These are phyloP conservation scores for Fukomys damarensis DNA, from an alignment of 2,113 vertebrate genomes.

Conservation along the genomic window DNA sequence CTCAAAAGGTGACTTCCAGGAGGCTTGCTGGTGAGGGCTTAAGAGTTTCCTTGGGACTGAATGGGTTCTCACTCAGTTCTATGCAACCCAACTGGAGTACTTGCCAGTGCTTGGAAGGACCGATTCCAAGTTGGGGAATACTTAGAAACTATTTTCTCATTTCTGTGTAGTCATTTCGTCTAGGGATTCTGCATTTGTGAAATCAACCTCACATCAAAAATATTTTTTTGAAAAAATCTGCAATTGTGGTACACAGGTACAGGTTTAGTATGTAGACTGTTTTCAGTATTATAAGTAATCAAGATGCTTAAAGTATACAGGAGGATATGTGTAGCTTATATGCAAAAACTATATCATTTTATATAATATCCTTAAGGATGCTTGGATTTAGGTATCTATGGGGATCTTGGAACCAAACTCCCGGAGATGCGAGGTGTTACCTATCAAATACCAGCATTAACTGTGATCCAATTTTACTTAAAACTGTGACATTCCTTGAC, in stretches of 20 bases:
- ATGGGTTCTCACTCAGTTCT: background rate
- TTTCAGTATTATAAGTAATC: background rate
- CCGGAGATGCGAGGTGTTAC: too few relatives aligned
- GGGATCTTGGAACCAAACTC: background rate
- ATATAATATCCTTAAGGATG: background rate
- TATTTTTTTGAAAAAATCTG: background rate
- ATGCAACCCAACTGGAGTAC: background rate
- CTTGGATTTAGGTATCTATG: background rate
- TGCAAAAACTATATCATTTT: background rate
- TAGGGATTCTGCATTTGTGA: background rate
- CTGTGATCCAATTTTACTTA: background rate
- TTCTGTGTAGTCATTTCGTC: background rate
- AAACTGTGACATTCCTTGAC: background rate
- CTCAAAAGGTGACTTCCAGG: background rate
- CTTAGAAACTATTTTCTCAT: background rate
- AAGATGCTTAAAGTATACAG: background rate
- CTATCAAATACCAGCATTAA: background rate
- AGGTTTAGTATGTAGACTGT: background rate
- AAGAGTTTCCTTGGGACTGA: background rate
- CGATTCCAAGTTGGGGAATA: background rate
- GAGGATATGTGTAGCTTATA: background rate
- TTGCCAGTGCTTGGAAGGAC: background rate
- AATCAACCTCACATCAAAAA: background rate
- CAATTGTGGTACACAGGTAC: background rate
- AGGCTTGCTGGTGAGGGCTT: background rate